These are phyloP conservation scores for Harpagus bidentatus DNA, from an alignment of 2,113 vertebrate genomes.

Conservation along the genomic window DNA sequence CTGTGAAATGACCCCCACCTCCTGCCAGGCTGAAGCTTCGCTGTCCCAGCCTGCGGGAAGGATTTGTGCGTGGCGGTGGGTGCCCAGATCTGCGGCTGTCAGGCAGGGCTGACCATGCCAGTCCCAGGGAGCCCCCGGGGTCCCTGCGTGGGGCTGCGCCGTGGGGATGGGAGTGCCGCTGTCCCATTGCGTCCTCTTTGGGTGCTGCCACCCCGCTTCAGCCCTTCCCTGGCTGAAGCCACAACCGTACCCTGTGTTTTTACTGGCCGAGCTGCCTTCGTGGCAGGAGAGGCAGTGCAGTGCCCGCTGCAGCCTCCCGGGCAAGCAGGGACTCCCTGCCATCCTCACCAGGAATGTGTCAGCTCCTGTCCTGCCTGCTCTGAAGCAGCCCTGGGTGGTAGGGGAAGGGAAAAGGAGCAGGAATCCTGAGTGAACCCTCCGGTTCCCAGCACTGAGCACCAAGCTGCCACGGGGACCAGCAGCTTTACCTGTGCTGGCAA, in stretches of 20 bases:
- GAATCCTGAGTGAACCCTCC: neutral
- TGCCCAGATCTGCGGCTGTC: accelerated
- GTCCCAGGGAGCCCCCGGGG: accelerated
- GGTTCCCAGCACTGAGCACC: neutral
- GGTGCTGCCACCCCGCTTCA: neutral
- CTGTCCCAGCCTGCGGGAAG: neutral
- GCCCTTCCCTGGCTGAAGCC: neutral
- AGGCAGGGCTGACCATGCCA: accelerated
- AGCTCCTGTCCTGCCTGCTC: neutral
- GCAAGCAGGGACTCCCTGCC: neutral
- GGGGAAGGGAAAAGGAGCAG: neutral
- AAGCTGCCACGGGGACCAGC: neutral
- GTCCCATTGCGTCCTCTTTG: neutral
- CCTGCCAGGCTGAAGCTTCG: neutral
- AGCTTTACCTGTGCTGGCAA: neutral
- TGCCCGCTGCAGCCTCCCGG: accelerated
- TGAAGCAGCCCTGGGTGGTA: neutral
- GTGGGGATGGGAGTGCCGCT: accelerated
- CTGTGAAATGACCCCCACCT: neutral
- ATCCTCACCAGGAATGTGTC: neutral
- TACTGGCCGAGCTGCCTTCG: neutral
- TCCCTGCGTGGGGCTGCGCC: accelerated
- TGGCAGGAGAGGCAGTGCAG: neutral
- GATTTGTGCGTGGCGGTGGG: neutral
- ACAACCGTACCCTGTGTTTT: neutral